Conservation (phyloP, 2,888 invertebrate species). For the Oithona nana region DNA sequence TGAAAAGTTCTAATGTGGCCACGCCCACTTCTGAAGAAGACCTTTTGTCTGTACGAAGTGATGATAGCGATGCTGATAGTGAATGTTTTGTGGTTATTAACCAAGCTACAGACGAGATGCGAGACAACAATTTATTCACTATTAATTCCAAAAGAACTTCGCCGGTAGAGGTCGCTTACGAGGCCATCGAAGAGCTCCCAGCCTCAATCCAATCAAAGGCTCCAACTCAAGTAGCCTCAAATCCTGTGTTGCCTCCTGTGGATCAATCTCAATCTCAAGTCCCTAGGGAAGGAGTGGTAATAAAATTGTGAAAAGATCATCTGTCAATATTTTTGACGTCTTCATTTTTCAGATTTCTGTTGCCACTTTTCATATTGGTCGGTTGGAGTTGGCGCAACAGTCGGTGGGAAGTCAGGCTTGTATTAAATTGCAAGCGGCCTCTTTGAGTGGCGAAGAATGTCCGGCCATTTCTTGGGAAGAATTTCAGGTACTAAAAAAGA, state of each 20-base stretch:
- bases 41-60: conserved; percentile 53
- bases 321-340: background rate
- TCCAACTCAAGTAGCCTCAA: no score
- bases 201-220: background rate
- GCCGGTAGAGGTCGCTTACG: conserved; percentile 58
- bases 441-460: conserved; percentile 59
- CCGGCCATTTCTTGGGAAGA: conserved; percentile 79
- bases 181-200: conserved; percentile 46
- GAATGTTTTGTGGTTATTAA: conserved; percentile 22
- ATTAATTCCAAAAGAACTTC: conserved; percentile 20
- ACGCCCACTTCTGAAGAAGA: conserved; percentile 27
- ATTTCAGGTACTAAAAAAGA: conserved; percentile 48
- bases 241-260: no score
- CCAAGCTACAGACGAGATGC: conserved; percentile 15
- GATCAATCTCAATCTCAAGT: no score
- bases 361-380: conserved; percentile 46
- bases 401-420: conserved; percentile 44
- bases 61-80: conserved; percentile 51
- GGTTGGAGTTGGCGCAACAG: conserved; percentile 51
- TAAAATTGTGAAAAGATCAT: conserved; percentile 38
- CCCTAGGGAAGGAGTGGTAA: conserved; percentile 38
- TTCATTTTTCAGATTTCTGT: conserved; percentile 32
- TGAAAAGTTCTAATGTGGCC: conserved; percentile 21
- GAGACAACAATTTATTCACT: background rate
- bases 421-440: conserved; percentile 46